Evolutionary conservation across 2,888 invertebrate genomes (phyloP).

Genomic region (Labia minor): DNA sequence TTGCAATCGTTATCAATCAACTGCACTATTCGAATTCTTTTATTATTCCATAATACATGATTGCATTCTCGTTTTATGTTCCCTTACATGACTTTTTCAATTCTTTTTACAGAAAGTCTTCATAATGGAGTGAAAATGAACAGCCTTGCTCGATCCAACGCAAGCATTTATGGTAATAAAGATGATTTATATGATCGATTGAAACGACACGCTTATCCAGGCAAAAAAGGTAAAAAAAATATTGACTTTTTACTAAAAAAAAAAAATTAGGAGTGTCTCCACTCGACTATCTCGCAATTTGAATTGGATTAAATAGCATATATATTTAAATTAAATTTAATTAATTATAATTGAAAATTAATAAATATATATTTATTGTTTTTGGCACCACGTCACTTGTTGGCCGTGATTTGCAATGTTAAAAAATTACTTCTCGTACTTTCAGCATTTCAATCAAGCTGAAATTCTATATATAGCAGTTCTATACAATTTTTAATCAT

Average conservation of each 20-base stretch:
- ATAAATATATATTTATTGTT: background rate
- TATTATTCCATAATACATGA: background rate
- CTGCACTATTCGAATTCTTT: too few relatives aligned
- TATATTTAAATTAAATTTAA: conserved; percentile 13
- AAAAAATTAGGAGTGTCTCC: too few relatives aligned
- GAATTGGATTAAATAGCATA: too few relatives aligned
- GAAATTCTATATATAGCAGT: too few relatives aligned
- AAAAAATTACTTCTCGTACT: too few relatives aligned
- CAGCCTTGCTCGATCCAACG: conserved; percentile 83
- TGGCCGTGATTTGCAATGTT: too few relatives aligned
- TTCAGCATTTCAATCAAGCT: too few relatives aligned
- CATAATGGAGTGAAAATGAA: conserved; percentile 85
- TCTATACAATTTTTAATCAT: too few relatives aligned
- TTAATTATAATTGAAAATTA: background rate
- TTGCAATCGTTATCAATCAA: too few relatives aligned
- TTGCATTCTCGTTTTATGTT: background rate
- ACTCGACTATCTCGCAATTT: too few relatives aligned
- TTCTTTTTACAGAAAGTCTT: conserved; percentile 49
- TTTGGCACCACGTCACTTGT: too few relatives aligned
- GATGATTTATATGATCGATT: conserved; percentile 91
- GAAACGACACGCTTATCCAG: conserved; percentile 88
- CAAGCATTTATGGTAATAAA: conserved; percentile 88
- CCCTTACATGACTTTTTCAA: background rate
- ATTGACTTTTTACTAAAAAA: too few relatives aligned
- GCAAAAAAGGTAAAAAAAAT: conserved; percentile 71